Conservation (phyloP, 2,113 vertebrate species). For the Carlito syrichta region DNA sequence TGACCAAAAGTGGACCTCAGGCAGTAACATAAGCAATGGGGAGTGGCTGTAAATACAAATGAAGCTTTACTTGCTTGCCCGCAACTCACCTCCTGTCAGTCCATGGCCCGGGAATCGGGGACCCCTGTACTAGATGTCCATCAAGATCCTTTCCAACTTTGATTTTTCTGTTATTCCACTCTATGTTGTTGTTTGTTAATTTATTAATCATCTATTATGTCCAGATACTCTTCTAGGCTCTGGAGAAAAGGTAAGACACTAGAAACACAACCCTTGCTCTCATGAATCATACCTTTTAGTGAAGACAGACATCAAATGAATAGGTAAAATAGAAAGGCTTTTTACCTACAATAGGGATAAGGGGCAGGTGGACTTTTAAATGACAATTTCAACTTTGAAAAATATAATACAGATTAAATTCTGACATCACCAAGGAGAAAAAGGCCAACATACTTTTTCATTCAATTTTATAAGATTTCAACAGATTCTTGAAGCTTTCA, state of each 20-base stretch:
- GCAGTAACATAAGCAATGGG: too few species aligned
- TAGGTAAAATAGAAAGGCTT: background rate
- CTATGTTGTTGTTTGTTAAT: background rate
- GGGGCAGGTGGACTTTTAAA: background rate
- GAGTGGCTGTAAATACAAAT: too few species aligned
- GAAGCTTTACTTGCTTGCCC: too few species aligned
- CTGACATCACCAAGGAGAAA: background rate
- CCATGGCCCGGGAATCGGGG: too few species aligned
- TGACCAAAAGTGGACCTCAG: too few species aligned
- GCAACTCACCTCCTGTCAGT: too few species aligned
- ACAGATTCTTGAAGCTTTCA: background rate
- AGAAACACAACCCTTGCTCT: background rate
- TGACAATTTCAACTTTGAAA: background rate
- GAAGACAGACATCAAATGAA: background rate
- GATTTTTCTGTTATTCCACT: background rate
- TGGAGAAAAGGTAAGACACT: background rate
- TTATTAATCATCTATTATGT: background rate
- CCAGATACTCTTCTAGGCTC: background rate
- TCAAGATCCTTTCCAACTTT: background rate
- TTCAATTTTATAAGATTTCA: slow-evolving; percentile 9
- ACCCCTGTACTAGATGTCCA: background rate
- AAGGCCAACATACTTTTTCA: background rate
- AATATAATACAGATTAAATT: background rate
- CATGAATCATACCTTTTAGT: background rate
- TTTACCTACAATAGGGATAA: background rate